Base-by-base conservation (phyloP, 1,140 invertebrate genomes). In the Drosophila albomicans region DNA sequence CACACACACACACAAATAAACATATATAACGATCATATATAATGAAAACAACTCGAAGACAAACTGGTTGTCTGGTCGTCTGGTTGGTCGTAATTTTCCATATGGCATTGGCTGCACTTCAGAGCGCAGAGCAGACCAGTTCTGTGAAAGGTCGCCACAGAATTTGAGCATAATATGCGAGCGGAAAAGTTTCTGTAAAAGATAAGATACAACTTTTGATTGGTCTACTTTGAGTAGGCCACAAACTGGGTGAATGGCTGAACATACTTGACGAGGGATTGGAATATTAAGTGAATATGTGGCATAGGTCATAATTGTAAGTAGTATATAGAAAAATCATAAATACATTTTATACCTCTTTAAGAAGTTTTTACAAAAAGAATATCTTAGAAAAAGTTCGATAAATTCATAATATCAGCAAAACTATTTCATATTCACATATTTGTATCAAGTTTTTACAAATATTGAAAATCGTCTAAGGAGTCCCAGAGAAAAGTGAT, bases 71-170 rank as follows among this genome's bases (percentile, higher is more conserved):
- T 7, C 41, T 54, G 41, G n/a, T 43, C 41, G 63, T 7, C 41
- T 54, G 41, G n/a, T 43, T 13, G 51, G 20, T 5, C 64, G 84
- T 88, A 88, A 80, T 87, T 87, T 87, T 87, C 77, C 79, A 88
- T 78, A 71, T 35, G 76, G 51, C 72, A 69, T 68, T 87, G 75
- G 68, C 35, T 86, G 82, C 80, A 81, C 56, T 62, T 32, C 35
- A 38, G 57, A 35, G n/a, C 52, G 20, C 35, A 38, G 57, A 35
- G n/a, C 52, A 45, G 75, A 85, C 84, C 84, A 87, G 84, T 87
- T 87, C 85, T 84, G 46, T 78, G 51, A 87, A 74, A 88, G 84
- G 80, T 82, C 69, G 65, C 20, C 61, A 51, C 43, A 28, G 63
- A 46, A 74, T 69, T 58, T 82, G 56, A 59, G 70, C 65, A 66